phyloP scores from a whole-genome alignment of 2,113 vertebrate genomes.

The Suricata suricatta region DNA sequence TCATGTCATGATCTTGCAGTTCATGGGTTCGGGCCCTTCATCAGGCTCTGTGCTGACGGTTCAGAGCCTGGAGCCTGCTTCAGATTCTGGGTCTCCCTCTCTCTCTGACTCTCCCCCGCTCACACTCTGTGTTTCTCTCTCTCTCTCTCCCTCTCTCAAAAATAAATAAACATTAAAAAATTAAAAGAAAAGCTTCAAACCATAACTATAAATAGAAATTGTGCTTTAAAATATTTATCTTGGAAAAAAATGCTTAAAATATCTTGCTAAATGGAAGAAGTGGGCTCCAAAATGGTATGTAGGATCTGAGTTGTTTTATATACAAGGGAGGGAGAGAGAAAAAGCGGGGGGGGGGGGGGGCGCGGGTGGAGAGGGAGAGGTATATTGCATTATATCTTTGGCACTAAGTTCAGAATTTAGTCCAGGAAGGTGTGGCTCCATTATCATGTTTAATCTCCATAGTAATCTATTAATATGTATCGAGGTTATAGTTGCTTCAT shows the following conservation, averaged over 20 bases:
- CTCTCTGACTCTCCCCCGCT: too few relatives aligned
- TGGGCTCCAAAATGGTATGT: not conserved
- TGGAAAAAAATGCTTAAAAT: conserved; percentile 33
- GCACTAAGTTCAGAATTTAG: conserved; percentile 1
- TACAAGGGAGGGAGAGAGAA: too few relatives aligned
- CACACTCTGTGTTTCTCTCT: too few relatives aligned
- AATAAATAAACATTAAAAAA: too few relatives aligned
- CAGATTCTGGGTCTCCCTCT: too few relatives aligned
- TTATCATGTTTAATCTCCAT: not conserved
- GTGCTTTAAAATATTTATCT: conserved; percentile 15
- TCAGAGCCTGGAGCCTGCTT: too few relatives aligned
- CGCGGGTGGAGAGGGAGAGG: too few relatives aligned
- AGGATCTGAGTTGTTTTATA: not conserved
- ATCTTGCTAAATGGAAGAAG: not conserved
- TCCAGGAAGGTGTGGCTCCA: not conserved
- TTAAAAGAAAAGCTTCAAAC: not conserved
- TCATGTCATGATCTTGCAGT: too few relatives aligned
- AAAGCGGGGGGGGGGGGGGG: not conserved
- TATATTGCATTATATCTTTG: not conserved
- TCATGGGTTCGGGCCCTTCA: too few relatives aligned
- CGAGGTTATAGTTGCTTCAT: conserved; percentile 42
- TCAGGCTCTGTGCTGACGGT: too few relatives aligned
- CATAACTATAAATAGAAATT: not conserved
- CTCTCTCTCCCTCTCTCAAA: too few relatives aligned
- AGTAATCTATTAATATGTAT: conserved; percentile 47